phyloP scores from a whole-genome alignment of 2,113 vertebrate species.

The Porphyrio hochstetteri region DNA sequence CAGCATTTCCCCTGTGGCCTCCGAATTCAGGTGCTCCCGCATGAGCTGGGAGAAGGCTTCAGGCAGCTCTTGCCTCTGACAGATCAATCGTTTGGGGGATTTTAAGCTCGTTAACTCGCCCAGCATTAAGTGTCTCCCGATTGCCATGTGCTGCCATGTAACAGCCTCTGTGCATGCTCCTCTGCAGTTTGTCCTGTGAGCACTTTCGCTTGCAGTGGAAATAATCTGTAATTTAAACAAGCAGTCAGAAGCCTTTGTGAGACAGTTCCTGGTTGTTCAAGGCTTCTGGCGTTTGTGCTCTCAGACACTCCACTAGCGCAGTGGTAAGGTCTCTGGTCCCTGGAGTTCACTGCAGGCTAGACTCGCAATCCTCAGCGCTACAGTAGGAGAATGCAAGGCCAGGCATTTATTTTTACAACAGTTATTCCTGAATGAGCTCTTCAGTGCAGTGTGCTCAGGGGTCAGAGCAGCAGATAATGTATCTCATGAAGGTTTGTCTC shows the following conservation, averaged over 20 bases:
- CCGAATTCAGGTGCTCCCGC: background rate
- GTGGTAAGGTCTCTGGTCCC: background rate
- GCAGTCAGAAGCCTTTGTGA: background rate
- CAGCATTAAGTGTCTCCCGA: background rate
- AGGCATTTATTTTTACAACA: constrained; percentile 12
- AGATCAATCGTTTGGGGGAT: background rate
- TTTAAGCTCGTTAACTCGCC: background rate
- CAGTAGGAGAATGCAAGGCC: background rate
- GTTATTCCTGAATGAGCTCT: background rate
- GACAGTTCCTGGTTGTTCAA: background rate
- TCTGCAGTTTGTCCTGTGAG: background rate
- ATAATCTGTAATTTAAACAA: background rate
- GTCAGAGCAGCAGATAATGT: background rate
- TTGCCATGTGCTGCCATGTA: fast-evolving
- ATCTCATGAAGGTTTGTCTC: background rate
- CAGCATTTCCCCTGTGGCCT: background rate
- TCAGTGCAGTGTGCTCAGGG: background rate
- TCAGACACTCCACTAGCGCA: background rate
- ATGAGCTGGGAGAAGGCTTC: background rate
- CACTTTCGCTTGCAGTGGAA: background rate
- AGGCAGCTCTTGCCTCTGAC: background rate
- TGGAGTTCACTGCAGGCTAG: background rate
- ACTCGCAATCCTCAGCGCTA: background rate
- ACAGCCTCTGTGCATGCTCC: background rate
- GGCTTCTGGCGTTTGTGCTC: background rate